Evolutionary conservation across 2,113 vertebrate genomes (phyloP), one percentile per base, ranked within the genome.

Genomic region (Cepphus grylle): DNA sequence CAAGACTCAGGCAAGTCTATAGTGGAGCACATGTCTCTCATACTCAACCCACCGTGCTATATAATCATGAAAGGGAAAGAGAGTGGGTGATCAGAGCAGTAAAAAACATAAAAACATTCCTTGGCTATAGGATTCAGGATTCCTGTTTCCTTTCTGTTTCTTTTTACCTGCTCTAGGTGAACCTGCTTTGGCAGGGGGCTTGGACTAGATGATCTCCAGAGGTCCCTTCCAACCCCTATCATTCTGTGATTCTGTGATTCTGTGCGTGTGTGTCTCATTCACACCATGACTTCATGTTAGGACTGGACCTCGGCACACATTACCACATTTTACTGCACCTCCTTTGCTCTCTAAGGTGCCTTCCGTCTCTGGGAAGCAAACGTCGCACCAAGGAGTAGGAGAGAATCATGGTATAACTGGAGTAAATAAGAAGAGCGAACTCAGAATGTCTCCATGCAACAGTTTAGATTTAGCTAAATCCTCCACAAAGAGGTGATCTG

Each of bases 91-190:
- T 62, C 29, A 79, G 52, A 74, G 9, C 13, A 42, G 21, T 26
- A 52, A 27, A 0, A 0, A 2, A 30, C 12, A 36, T 1, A 6
- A 42, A 90, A 78, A 5, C 8, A 21, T 25, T 45, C 32, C 38
- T 38, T 3, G 65, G 10, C 11, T 40, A 8, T n/a, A 47, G 21
- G 7, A 79, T 71, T 93, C 38, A 32, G 38, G 12, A 71, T 1
- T 3, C 2, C 7, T 52, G 11, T 19, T 84, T 91, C 32, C 59
- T 22, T 49, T 49, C 47, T 49, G 21, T 49, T 49, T 49, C 20
- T 22, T 49, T 49, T 49, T 49, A 21, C 20, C 47, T 12, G 20
- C 47, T 49, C 21, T 49, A 49, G 47, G 19, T 49, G 47, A 22
- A 49, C 47, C 47, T 49, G 47, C 47, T 47, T 11, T 47, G 47